Conservation (phyloP, 2,888 invertebrate species). For the Meganola albula region DNA sequence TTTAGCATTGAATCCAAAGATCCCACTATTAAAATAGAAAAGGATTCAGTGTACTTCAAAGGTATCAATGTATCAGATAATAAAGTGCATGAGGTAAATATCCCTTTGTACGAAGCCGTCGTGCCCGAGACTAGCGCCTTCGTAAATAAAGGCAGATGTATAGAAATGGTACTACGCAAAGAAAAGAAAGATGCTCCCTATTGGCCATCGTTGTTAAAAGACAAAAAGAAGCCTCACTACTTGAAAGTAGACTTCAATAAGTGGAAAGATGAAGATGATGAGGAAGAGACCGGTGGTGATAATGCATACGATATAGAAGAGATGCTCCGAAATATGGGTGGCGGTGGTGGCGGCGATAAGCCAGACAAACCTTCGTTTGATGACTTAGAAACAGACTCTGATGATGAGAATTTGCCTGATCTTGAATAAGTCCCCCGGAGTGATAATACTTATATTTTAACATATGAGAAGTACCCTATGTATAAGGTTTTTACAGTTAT, state of each 20-base stretch:
- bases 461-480: constrained; percentile 61
- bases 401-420: constrained; percentile 88
- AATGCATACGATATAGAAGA: constrained; percentile 71
- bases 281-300: constrained; percentile 76
- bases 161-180: constrained; percentile 86
- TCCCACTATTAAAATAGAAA: constrained; percentile 87
- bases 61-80: constrained; percentile 91
- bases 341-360: constrained; percentile 48
- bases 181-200: constrained; percentile 84
- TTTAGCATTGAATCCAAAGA: constrained; percentile 94
- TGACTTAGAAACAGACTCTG: constrained; percentile 86
- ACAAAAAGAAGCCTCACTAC: constrained; percentile 94
- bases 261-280: constrained; percentile 98
- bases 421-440: constrained; percentile 77
- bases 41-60: constrained; percentile 87
- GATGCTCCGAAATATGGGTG: constrained; percentile 86
- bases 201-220: constrained; percentile 93
- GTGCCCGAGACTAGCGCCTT: constrained; percentile 86
- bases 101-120: constrained; percentile 90
- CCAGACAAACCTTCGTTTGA: constrained; percentile 84
- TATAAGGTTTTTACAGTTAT: constrained; percentile 74
- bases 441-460: constrained; percentile 41
- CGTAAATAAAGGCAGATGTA: constrained; percentile 84
- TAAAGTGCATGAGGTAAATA: constrained; percentile 91
- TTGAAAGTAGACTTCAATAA: constrained; percentile 98